Evolutionary conservation across 1,140 invertebrate genomes (phyloP).

Genomic region (Zaprionus vittiger): DNA sequence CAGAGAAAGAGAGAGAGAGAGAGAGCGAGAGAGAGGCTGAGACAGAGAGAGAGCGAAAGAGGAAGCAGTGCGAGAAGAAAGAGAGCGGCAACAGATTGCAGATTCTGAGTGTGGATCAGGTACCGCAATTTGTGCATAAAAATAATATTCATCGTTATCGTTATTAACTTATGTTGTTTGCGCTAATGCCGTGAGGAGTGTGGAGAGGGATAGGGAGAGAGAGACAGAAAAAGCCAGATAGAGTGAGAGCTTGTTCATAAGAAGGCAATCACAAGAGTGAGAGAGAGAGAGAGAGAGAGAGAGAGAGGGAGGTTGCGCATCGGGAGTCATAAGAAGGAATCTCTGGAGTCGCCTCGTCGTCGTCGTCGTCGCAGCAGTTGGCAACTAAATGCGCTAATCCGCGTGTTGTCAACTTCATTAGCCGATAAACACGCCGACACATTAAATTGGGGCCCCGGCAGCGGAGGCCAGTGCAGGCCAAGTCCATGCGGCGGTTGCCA

Average conservation of each 20-base stretch:
- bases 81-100: conserved; percentile 9
- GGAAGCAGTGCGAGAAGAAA: background rate
- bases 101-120: conserved; percentile 12
- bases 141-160: conserved; percentile 83
- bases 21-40: background rate
- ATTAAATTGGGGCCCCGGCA: conserved; percentile 75
- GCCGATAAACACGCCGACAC: conserved; percentile 84
- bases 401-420: conserved; percentile 85
- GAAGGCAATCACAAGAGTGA: background rate
- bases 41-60: background rate
- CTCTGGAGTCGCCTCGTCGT: conserved; percentile 3
- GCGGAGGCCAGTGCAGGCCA: conserved; percentile 7
- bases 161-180: conserved; percentile 82
- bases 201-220: background rate
- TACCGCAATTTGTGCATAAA: conserved; percentile 74
- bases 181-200: conserved; percentile 55
- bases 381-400: conserved; percentile 84
- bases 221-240: background rate
- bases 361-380: conserved; percentile 61
- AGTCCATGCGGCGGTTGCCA: conserved; percentile 60
- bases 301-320: background rate
- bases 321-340: background rate
- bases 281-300: background rate
- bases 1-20: background rate
- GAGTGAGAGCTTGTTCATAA: background rate